phyloP scores from a whole-genome alignment of 2,113 vertebrate species.

The Etheostoma spectabile region DNA sequence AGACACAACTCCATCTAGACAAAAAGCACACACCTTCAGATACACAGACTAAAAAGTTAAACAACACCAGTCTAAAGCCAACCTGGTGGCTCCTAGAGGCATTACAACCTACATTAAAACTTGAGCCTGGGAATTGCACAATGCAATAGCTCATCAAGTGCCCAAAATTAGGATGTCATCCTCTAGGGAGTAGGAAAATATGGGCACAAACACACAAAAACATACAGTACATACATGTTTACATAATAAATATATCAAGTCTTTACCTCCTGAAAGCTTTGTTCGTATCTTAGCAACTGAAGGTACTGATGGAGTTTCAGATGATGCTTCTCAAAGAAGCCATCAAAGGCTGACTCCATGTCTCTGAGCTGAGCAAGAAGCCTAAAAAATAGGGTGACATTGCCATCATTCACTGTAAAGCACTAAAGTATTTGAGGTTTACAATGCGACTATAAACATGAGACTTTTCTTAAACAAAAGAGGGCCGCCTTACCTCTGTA shows the following conservation, averaged over 20 bases:
- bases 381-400: constrained; percentile 74
- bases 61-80: background rate
- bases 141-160: background rate
- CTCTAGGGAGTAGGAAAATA: background rate
- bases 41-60: background rate
- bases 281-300: constrained; percentile 93
- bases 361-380: constrained; percentile 93
- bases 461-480: background rate
- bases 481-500: constrained; percentile 86
- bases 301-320: constrained; percentile 96
- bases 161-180: background rate
- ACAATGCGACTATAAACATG: background rate
- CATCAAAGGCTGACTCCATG: constrained; percentile 97
- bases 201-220: background rate
- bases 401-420: background rate
- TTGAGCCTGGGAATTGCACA: background rate
- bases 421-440: background rate
- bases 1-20: constrained; percentile 88
- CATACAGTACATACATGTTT: background rate
- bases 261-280: constrained; percentile 92
- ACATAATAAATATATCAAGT: background rate
- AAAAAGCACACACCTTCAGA: constrained; percentile 30
- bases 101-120: background rate
- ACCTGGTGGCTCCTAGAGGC: background rate
- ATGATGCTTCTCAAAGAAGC: constrained; percentile 98